These are phyloP conservation scores for Tretioscincus oriximinensis DNA, from an alignment of 2,113 vertebrate genomes.

Conservation along the genomic window DNA sequence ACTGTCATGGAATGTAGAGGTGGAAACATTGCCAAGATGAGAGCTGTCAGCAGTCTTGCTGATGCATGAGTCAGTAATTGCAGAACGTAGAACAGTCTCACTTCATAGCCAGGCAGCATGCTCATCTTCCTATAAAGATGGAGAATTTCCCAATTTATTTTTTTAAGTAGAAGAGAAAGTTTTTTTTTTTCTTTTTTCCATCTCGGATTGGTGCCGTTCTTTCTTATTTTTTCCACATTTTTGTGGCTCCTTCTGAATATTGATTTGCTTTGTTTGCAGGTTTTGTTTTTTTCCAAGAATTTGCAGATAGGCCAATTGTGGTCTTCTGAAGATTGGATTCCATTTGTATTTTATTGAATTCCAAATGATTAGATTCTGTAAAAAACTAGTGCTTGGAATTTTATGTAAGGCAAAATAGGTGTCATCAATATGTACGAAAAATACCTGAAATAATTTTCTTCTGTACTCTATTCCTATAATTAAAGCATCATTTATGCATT, in stretches of 20 bases:
- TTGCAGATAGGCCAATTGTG: background rate
- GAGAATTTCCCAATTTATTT: background rate
- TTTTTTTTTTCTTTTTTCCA: background rate
- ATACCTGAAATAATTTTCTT: background rate
- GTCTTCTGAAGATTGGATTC: background rate
- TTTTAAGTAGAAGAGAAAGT: background rate
- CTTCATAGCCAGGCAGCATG: background rate
- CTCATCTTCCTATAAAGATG: background rate
- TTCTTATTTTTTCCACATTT: background rate
- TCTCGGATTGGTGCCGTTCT: background rate
- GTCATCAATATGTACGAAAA: background rate
- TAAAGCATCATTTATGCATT: too few species aligned
- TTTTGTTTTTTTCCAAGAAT: background rate
- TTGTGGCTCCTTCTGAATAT: background rate
- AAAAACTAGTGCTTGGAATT: background rate
- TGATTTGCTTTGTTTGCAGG: background rate
- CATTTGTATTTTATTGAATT: background rate
- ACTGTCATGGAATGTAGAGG: background rate
- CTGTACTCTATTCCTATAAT: background rate
- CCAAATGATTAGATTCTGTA: too few species aligned
- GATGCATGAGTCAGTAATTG: constrained; percentile 19
- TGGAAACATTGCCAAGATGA: constrained; percentile 1
- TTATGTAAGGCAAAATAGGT: background rate
- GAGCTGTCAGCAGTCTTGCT: background rate
- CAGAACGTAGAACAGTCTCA: background rate